A percentile compares a stretch with the other conserved stretches of the same genome.
Conservation (phyloP, 2,888 invertebrate species). For the Troilus luridus region DNA sequence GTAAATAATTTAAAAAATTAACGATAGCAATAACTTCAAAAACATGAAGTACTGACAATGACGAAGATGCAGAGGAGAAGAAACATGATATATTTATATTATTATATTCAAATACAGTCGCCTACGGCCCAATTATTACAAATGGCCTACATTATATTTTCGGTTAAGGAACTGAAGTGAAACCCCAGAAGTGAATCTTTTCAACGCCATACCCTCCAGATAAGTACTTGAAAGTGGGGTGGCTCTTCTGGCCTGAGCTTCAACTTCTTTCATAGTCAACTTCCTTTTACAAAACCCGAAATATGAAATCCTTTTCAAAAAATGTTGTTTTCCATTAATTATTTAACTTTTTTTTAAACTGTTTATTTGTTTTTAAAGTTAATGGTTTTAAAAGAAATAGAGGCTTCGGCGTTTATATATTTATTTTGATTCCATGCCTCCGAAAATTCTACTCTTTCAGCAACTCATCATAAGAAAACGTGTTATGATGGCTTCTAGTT, state of each 20-base stretch:
- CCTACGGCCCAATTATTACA: no score
- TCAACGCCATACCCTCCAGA: not conserved
- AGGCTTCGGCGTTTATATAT: no score
- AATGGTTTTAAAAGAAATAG: no score
- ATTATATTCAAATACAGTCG: no score
- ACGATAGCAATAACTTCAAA: not conserved
- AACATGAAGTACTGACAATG: not conserved
- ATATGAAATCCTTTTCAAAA: not conserved
- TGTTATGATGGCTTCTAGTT: no score
- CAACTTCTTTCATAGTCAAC: not conserved
- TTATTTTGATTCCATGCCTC: no score
- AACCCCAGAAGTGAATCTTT: not conserved
- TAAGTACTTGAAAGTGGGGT: not conserved
- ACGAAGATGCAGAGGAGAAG: no score
- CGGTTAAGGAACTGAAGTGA: not conserved
- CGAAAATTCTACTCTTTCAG: no score
- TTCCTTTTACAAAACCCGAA: not conserved
- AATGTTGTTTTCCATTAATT: not conserved
- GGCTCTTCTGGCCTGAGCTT: not conserved
- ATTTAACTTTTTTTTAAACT: not conserved
- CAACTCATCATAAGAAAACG: no score
- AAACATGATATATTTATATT: no score
- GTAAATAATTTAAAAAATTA: not conserved
- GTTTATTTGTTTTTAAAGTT: no score
- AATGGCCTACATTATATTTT: not conserved